Conservation (phyloP, 1,140 invertebrate genomes). For the Drosophila punjabiensis region DNA sequence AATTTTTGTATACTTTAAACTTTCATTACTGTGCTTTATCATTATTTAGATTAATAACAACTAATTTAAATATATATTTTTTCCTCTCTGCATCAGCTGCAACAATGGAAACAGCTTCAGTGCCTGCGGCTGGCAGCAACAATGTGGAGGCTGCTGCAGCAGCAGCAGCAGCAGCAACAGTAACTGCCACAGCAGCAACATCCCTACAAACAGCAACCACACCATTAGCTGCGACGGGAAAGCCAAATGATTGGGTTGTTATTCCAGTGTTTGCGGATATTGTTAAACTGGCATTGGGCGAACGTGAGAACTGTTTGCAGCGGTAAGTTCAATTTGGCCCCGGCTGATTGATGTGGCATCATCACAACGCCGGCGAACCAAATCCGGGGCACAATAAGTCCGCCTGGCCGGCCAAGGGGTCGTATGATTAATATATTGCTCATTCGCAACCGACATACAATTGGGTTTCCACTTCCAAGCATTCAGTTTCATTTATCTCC, state of each 20-base stretch:
- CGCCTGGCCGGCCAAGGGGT: background rate
- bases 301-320: constrained; percentile 81
- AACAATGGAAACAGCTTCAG: constrained; percentile 35
- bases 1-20: too few relatives aligned
- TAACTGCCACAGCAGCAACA: constrained; percentile 4
- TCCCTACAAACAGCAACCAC: constrained; percentile 39
- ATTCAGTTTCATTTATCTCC: constrained; percentile 32
- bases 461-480: constrained; percentile 11
- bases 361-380: constrained; percentile 6
- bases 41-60: background rate
- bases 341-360: constrained; percentile 36
- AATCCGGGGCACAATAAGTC: constrained; percentile 8
- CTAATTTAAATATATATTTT: background rate
- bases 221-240: constrained; percentile 39
- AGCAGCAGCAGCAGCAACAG: constrained; percentile 16
- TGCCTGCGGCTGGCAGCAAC: constrained; percentile 44
- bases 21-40: background rate
- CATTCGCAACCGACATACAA: constrained; percentile 25
- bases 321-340: constrained; percentile 65
- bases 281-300: constrained; percentile 82
- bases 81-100: constrained; percentile 3
- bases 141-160: constrained; percentile 28
- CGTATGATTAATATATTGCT: constrained; percentile 42
- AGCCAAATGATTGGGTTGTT: constrained; percentile 85
- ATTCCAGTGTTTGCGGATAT: constrained; percentile 85